These are phyloP conservation scores for Tanypteryx hageni DNA, from an alignment of 2,888 invertebrate genomes.

Conservation along the genomic window DNA sequence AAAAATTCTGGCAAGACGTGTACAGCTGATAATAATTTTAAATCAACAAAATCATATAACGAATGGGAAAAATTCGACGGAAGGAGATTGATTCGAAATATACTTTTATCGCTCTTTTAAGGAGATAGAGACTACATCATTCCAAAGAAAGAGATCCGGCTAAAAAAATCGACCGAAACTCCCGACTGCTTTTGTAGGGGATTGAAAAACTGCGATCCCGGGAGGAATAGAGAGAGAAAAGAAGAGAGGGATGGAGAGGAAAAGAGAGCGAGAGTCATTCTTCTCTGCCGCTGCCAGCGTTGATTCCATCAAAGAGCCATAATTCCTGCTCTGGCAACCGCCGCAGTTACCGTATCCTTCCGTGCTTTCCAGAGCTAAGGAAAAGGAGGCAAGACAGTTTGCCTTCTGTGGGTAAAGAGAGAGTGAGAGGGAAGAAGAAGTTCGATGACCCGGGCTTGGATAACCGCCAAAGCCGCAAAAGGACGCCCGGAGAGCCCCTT, in stretches of 20 bases:
- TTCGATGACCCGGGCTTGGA: slow-evolving; percentile 56
- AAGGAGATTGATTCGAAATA: too few species aligned
- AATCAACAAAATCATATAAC: too few species aligned
- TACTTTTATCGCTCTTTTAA: background rate
- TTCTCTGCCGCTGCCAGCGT: background rate
- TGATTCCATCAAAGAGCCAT: slow-evolving; percentile 49
- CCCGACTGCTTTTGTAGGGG: background rate
- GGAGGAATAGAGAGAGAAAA: too few species aligned
- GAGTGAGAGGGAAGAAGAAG: background rate
- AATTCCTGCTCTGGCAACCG: slow-evolving; percentile 27
- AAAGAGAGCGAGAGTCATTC: background rate
- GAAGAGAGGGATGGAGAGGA: background rate
- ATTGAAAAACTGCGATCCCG: background rate
- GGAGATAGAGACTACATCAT: background rate
- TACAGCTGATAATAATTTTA: too few species aligned
- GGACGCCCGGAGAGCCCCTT: background rate
- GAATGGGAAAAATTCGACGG: too few species aligned
- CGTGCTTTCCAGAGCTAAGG: background rate
- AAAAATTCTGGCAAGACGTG: too few species aligned
- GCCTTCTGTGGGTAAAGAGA: background rate
- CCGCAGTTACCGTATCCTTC: slow-evolving; percentile 33
- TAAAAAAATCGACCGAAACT: too few species aligned
- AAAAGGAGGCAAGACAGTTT: background rate
- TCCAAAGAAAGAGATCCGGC: background rate
- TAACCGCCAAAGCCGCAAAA: slow-evolving; percentile 23